Evolutionary conservation across 2,113 vertebrate species (phyloP).

Genomic region (Gallinago undulata): DNA sequence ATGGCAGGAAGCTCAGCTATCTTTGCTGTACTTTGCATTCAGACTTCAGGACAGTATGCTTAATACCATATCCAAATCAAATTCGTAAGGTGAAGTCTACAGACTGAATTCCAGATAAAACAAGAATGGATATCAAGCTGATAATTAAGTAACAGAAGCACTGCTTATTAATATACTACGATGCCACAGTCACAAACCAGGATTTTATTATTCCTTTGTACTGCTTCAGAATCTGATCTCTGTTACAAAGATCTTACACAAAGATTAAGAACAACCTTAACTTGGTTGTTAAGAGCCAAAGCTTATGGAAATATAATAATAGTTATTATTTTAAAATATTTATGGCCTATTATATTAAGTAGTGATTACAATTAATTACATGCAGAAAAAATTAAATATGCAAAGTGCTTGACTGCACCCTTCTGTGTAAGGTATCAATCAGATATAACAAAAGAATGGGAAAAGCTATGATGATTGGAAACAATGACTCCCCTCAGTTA

Average conservation of each 20-base stretch:
- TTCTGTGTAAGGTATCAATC: not conserved
- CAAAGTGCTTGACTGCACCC: not conserved
- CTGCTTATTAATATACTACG: not conserved
- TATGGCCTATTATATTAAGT: not conserved
- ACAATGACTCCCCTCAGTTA: not conserved
- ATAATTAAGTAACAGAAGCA: not conserved
- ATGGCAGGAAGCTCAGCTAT: not conserved
- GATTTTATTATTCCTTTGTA: not conserved
- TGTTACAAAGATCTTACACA: not conserved
- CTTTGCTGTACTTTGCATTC: not conserved
- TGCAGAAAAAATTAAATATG: not conserved
- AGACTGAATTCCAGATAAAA: not conserved
- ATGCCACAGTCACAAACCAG: not conserved
- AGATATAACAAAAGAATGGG: not conserved
- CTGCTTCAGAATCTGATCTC: not conserved
- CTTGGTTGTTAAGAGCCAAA: not conserved
- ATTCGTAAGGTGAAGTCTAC: not conserved
- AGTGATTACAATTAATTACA: not conserved
- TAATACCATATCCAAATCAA: not conserved
- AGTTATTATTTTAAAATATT: not conserved
- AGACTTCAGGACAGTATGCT: not conserved
- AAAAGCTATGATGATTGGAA: not conserved
- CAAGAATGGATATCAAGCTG: not conserved
- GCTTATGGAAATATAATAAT: not conserved
- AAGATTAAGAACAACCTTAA: not conserved